A percentile compares a stretch with the other conserved stretches of the same genome.
These are phyloP conservation scores for Aphis craccivora DNA, from an alignment of 1,140 invertebrate genomes.

Conservation along the genomic window DNA sequence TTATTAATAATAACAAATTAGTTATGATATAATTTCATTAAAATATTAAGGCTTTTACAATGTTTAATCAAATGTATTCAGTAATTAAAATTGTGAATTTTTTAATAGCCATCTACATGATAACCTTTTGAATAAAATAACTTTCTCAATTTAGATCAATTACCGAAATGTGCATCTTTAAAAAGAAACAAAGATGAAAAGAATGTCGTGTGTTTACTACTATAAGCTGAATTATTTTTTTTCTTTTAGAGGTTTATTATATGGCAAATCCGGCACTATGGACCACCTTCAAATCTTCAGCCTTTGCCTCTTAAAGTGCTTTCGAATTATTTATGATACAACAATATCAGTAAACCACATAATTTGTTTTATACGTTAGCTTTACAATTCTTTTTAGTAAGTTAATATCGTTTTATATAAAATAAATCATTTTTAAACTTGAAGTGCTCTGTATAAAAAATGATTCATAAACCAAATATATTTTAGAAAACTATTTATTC, in stretches of 20 bases:
- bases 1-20: neutral
- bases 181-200: too few relatives aligned
- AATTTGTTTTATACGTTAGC: conserved; percentile 21
- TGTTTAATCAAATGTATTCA: neutral
- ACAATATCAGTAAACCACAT: conserved; percentile 15
- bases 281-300: conserved; percentile 35
- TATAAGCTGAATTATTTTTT: conserved; percentile 41
- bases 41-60: neutral
- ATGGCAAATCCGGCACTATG: neutral
- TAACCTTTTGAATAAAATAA: neutral
- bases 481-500: neutral
- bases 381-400: conserved; percentile 17
- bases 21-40: neutral
- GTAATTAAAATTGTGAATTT: neutral
- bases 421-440: conserved; percentile 34
- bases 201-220: neutral
- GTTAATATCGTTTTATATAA: neutral
- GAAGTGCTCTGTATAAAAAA: neutral
- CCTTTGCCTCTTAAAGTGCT: conserved; percentile 5
- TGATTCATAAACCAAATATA: neutral
- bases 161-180: neutral
- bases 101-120: neutral
- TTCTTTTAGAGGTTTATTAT: conserved; percentile 19
- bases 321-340: conserved; percentile 47
- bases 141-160: neutral